Conservation (phyloP, 2,888 invertebrate species). For the Diaprepes abbreviatus region DNA sequence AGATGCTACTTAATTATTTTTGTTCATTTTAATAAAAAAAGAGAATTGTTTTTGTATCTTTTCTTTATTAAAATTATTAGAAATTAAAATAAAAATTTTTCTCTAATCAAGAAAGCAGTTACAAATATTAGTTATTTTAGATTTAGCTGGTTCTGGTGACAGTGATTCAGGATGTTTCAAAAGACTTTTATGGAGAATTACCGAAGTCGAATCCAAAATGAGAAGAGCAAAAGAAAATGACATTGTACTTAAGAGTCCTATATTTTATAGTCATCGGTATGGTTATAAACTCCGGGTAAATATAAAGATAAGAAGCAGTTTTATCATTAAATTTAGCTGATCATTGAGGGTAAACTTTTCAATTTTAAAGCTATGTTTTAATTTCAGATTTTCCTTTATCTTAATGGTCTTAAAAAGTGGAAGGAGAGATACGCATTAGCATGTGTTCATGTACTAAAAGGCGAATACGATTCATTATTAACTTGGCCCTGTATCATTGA, state of each 20-base stretch:
- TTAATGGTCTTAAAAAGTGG: conserved; percentile 85
- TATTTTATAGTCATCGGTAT: conserved; percentile 78
- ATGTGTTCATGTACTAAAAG: conserved; percentile 77
- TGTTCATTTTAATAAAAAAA: too few relatives aligned
- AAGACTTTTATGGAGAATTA: conserved; percentile 76
- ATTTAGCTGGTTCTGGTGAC: conserved; percentile 46
- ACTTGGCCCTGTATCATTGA: conserved; percentile 81
- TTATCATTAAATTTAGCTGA: too few relatives aligned
- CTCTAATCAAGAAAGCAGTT: too few relatives aligned
- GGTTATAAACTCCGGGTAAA: conserved; percentile 81
- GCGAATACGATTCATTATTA: conserved; percentile 79
- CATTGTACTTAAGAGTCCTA: conserved; percentile 75
- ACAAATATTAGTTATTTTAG: too few relatives aligned
- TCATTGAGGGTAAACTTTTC: too few relatives aligned
- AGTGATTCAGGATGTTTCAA: conserved; percentile 36
- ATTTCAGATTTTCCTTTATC: conserved; percentile 75
- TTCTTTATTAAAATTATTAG: too few relatives aligned
- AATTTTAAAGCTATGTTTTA: conserved; percentile 77
- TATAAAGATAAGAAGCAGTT: too few relatives aligned
- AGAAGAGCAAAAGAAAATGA: conserved; percentile 77
- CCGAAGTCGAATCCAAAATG: conserved; percentile 76
- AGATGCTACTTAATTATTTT: too few relatives aligned
- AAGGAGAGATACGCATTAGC: conserved; percentile 80
- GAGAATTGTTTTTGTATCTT: too few relatives aligned
- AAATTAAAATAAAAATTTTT: too few relatives aligned